Base-by-base conservation (phyloP, 2,797 vertebrate species). In the Sphaeramia orbicularis region DNA sequence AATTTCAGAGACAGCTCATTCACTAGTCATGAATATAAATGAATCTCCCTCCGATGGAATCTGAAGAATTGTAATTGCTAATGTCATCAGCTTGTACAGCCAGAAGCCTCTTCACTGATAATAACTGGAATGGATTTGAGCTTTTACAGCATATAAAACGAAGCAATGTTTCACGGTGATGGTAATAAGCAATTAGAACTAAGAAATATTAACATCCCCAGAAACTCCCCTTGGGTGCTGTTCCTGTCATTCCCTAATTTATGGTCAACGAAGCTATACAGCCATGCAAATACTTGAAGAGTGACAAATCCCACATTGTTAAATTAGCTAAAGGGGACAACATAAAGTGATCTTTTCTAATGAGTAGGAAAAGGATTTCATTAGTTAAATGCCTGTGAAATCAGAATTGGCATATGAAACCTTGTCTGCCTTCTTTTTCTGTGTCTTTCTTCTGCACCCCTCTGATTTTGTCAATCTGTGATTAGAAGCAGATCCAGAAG, bases 401-500 rank as follows among this genome's bases (percentile, higher is more conserved):
- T 64, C 14, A 10, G 57, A 55, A 63, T 6, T 47, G 38, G 21
- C 38, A 45, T 14, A 12, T 50, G 43, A 56, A 44, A 18, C 21
- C 18, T 27, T 56, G 9, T 45, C 15, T 15, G 48, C 36, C 53
- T 51, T 18, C 43, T 11, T 43, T 70, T 8, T 41, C 4, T 45
- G 11, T 30, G 1, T 21, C 21, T 24, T 24, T 45, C 14, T 48
- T 48, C 66, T 61, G 49, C 43, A 0, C 61, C 36, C 41, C 16
- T 58, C 62, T 84, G 38, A 45, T 15, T 64, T 35, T 55, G 10
- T 47, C 49, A 6, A 18, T 82, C 35, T 69, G 37, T 65, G 45
- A 58, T 58, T 71, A 85, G 71, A 86, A 80, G 88, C 83, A 0
- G 93, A 93, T 65, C 80, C 85, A 15, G 94, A 93, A 60, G 87